Evolutionary conservation across 2,888 invertebrate genomes (phyloP).

Genomic region (Saturnia japonica): DNA sequence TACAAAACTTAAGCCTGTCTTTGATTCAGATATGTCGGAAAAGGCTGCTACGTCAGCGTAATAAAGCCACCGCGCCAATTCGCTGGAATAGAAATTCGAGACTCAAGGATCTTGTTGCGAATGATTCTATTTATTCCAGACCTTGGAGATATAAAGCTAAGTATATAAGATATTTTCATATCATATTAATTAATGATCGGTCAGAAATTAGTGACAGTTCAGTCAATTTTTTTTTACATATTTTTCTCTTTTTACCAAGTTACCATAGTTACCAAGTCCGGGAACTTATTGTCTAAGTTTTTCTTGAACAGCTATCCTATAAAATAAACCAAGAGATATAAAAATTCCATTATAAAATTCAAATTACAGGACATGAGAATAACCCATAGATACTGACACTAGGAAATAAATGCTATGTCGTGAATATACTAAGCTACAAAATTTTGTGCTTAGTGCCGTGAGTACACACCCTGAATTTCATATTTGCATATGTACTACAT

Average conservation of each 20-base stretch:
- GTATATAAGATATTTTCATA: slow-evolving; percentile 2
- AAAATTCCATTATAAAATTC: too few relatives aligned
- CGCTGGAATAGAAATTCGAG: slow-evolving; percentile 13
- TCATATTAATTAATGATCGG: neutral
- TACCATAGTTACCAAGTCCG: too few relatives aligned
- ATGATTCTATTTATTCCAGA: neutral
- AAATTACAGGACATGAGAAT: too few relatives aligned
- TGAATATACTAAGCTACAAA: too few relatives aligned
- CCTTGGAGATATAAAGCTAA: neutral
- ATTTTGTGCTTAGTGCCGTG: too few relatives aligned
- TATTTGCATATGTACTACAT: too few relatives aligned
- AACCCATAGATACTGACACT: too few relatives aligned
- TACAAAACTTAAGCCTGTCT: slow-evolving; percentile 16
- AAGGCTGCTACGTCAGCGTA: slow-evolving; percentile 15
- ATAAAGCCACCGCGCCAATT: slow-evolving; percentile 20
- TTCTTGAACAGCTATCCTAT: neutral
- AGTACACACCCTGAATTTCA: too few relatives aligned
- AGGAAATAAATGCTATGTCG: too few relatives aligned
- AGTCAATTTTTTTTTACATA: neutral
- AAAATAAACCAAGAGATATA: neutral
- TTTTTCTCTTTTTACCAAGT: neutral
- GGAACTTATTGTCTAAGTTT: neutral
- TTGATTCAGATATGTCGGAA: slow-evolving; percentile 16
- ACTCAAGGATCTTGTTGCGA: neutral
- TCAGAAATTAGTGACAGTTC: neutral